These are phyloP conservation scores for Pavo muticus DNA, from an alignment of 2,113 vertebrate species.

Conservation along the genomic window DNA sequence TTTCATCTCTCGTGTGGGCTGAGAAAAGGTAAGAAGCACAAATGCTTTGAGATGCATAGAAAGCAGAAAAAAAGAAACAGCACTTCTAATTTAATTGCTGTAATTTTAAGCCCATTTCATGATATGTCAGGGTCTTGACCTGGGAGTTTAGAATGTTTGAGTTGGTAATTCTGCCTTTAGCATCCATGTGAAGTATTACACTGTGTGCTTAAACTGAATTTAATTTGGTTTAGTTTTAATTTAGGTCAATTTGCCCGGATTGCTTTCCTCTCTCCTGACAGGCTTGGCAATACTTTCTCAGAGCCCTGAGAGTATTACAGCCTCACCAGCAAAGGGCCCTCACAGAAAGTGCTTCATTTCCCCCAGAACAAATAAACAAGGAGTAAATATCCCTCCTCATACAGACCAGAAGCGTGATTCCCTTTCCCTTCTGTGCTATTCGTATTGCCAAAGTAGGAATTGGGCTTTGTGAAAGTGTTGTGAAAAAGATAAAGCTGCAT, in stretches of 20 bases:
- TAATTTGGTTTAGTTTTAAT: conserved; percentile 12
- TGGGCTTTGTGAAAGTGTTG: neutral
- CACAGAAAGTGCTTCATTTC: conserved; percentile 54
- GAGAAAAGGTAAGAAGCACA: neutral
- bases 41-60: neutral
- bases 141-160: neutral
- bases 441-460: neutral
- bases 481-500: neutral
- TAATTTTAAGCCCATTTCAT: neutral
- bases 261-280: conserved; percentile 35
- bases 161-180: neutral
- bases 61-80: neutral
- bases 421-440: neutral
- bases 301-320: neutral
- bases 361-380: conserved; percentile 57
- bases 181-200: neutral
- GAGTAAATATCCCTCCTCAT: conserved; percentile 22
- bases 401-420: neutral
- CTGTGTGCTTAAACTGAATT: neutral
- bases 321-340: neutral
- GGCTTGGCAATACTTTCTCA: conserved; percentile 38
- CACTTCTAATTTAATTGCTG: neutral
- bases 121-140: neutral
- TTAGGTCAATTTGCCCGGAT: conserved; percentile 37
- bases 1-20: neutral